Evolutionary conservation across 2,888 invertebrate genomes (phyloP).

Genomic region (Laspeyria flexula): DNA sequence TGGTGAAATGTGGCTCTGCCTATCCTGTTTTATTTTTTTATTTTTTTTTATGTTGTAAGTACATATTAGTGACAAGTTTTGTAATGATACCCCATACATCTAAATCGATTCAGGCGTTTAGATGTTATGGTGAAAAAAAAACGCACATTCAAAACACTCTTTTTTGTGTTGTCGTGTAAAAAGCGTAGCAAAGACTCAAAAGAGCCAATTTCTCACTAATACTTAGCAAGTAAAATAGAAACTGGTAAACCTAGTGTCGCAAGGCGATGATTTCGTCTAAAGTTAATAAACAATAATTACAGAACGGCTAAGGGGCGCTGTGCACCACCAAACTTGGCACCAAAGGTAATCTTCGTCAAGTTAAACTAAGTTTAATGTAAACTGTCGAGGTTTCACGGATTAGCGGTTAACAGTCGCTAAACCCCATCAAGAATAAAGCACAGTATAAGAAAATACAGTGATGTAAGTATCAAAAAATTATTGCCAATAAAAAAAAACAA

Average conservation of each 20-base stretch:
- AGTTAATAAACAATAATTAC: constrained; percentile 40
- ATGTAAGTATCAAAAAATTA: neutral
- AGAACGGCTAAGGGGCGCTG: constrained; percentile 23
- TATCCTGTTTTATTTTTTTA: no score
- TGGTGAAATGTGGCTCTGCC: no score
- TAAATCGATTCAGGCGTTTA: no score
- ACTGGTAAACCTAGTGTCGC: neutral
- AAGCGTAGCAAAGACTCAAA: neutral
- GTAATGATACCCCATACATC: no score
- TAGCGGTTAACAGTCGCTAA: constrained; percentile 59
- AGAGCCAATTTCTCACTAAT: neutral
- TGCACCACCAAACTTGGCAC: constrained; percentile 27
- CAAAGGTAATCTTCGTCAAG: constrained; percentile 56
- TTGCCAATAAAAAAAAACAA: no score
- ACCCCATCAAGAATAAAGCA: constrained; percentile 34
- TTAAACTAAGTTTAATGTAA: constrained; percentile 58
- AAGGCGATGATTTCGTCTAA: constrained; percentile 8
- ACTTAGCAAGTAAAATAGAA: neutral
- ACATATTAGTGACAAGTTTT: no score
- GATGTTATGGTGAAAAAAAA: no score
- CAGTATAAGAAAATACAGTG: constrained; percentile 10
- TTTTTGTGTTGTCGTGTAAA: no score
- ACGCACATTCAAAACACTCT: no score
- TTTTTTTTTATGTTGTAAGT: no score
- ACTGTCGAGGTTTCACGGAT: constrained; percentile 63